Base-by-base conservation (phyloP, 53 echinoderm and acorn worm genomes). In the Paracentrotus lividus region DNA sequence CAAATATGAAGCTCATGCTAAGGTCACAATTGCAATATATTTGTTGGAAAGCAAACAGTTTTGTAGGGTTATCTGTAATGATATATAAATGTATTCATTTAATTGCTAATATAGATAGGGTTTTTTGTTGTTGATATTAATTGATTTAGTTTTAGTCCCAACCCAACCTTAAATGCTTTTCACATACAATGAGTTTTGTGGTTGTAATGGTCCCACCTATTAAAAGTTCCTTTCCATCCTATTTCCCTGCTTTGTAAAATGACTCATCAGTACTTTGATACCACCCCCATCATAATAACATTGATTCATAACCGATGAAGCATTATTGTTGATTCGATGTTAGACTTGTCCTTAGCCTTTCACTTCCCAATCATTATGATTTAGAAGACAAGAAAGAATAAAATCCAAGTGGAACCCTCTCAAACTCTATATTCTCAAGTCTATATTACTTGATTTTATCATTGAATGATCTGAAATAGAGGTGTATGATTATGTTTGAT, bases 201-300 rank as follows among this genome's bases (percentile, higher is more conserved):
- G n/a, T n/a, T n/a, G n/a, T n/a, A n/a, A 27, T 8, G 15, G 13
- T 47, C 81, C 81, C 81, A 81, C 47, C 81, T 81, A 45, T 81
- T 8, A 0, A 42, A 20, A 45, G n/a, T 14, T n/a, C 81, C 47
- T 13, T 81, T 72, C 5, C n/a, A 42, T 47, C 42, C 44, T 2
- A 24, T 45, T 8, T 81, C 49, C 72, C n/a, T 10, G 10, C 81
- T 45, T 81, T 81, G 24, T 81, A 45, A 81, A 81, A 81, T 45
- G 67, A 81, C 42, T 26, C 47, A 81, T 81, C 81, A 81, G 81
- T 81, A 81, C 81, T 81, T 81, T n/a, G 26, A 44, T 9, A 23
- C 26, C 18, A 23, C 26, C 18, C 27, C 47, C 81, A 0, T n/a
- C 26, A 7, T 18, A 18, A 16, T 21, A 12, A 81, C n/a, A 47